Conservation (phyloP, 2,113 vertebrate genomes). For the Peucedramus taeniatus region DNA sequence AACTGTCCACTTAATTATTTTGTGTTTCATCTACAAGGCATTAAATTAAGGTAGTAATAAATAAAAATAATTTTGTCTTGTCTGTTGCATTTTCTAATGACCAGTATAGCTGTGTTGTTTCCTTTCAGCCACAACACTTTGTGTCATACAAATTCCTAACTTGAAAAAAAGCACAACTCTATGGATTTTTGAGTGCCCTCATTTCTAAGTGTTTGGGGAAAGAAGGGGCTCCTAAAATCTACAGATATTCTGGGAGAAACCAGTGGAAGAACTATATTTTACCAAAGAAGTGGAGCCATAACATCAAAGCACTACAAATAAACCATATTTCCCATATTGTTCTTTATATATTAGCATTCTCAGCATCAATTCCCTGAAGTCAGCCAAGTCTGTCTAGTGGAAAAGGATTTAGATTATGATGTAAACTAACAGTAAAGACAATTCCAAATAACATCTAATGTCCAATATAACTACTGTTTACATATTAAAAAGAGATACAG, state of each 20-base stretch:
- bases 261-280: not conserved
- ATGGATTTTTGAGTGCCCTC: not conserved
- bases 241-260: not conserved
- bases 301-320: not conserved
- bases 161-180: not conserved
- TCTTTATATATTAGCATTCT: not conserved
- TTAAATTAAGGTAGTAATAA: not conserved
- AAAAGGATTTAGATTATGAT: conserved; percentile 69
- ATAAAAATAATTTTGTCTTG: not conserved
- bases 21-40: not conserved
- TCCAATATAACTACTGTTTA: conserved; percentile 85
- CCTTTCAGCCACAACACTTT: not conserved
- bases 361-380: not conserved
- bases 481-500: conserved; percentile 79
- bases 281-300: not conserved
- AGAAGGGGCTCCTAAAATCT: not conserved
- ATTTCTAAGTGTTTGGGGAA: not conserved
- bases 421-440: conserved; percentile 72
- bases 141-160: not conserved
- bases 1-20: not conserved
- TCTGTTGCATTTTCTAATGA: not conserved
- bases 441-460: conserved; percentile 76
- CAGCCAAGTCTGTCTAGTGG: not conserved
- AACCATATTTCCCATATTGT: not conserved
- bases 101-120: not conserved